Base-by-base conservation (phyloP, 1,140 invertebrate species). In the Drosophila nasuta region DNA sequence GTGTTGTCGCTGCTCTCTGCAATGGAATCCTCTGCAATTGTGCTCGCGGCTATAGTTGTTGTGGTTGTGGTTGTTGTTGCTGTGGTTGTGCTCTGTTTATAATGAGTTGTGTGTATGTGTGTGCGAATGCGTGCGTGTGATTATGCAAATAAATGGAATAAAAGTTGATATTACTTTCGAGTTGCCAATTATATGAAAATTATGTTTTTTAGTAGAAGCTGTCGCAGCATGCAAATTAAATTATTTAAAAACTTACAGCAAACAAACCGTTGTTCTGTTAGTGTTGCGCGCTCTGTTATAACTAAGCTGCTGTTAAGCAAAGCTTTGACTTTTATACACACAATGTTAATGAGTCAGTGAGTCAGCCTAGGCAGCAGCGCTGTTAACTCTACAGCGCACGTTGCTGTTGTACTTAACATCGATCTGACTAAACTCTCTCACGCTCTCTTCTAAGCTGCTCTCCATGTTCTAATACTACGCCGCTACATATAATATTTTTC, bases 111-210 rank as follows among this genome's bases (percentile, higher is more conserved):
- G 33, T 71, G 35, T 54, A 13, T 46, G 43, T 58, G 49, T 41
- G 28, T 71, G 71, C 49, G 17, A 46, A 28, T 43, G 48, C 15
- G 49, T 59, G 73, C 45, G 30, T 46, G 41, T 51, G 35, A 51
- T 63, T 67, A 60, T 77, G 67, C 45, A 86, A 87, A 87, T 80
- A 88, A 77, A 87, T 74, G 65, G 25, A 72, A 88, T 82, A 82
- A 74, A 80, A 65, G 41, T 77, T 77, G 28, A n/a, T 20, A 88
- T 82, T 87, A 87, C 41, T 80, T 64, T 69, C 38, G 35, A 15
- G 13, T 75, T 60, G 56, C 69, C 72, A 80, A 87, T 88, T 56
- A 15, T 7, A 15, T 35, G 5, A 6, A 52, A 54, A 58, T 17
- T 17, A 66, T 56, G 28, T 33, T 3, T 1, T 60, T 69, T 25